A percentile compares a stretch with the other conserved stretches of the same genome.
Evolutionary conservation across 2,113 vertebrate species (phyloP).

Genomic region (Gymnocephalus cernua): DNA sequence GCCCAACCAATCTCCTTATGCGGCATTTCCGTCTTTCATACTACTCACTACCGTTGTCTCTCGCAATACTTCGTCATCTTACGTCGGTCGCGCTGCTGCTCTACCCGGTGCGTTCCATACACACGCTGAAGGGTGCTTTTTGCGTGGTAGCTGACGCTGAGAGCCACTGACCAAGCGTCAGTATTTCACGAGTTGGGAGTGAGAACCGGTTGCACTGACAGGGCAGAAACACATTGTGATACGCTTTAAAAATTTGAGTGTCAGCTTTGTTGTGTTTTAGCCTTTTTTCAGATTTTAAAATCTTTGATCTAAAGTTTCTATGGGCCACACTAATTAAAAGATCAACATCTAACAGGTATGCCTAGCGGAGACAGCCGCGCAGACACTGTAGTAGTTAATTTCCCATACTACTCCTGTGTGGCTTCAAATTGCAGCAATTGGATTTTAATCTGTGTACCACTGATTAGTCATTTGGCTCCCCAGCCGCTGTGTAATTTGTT

Average conservation of each 20-base stretch:
- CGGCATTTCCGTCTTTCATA: too few relatives aligned
- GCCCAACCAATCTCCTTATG: too few relatives aligned
- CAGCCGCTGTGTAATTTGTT: slow-evolving; percentile 83
- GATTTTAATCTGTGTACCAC: slow-evolving; percentile 85
- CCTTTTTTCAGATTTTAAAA: slow-evolving; percentile 9
- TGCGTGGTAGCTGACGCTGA: too few relatives aligned
- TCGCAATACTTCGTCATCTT: too few relatives aligned
- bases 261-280: slow-evolving; percentile 11
- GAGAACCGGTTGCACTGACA: not conserved
- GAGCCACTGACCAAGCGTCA: too few relatives aligned
- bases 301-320: slow-evolving; percentile 54
- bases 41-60: too few relatives aligned
- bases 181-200: too few relatives aligned
- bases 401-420: slow-evolving; percentile 79
- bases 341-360: slow-evolving; percentile 70
- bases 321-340: slow-evolving; percentile 71
- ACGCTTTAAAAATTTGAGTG: not conserved
- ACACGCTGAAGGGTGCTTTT: too few relatives aligned
- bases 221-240: not conserved
- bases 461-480: slow-evolving; percentile 85
- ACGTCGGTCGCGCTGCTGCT: too few relatives aligned
- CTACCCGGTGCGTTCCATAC: too few relatives aligned
- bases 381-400: slow-evolving; percentile 76
- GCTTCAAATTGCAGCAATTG: slow-evolving; percentile 84
- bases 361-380: slow-evolving; percentile 53